A percentile compares a stretch with the other conserved stretches of the same genome.
Evolutionary conservation across 92 coral and sea anemone genomes (phyloP).

Genomic region (Palythoa grandiflora): DNA sequence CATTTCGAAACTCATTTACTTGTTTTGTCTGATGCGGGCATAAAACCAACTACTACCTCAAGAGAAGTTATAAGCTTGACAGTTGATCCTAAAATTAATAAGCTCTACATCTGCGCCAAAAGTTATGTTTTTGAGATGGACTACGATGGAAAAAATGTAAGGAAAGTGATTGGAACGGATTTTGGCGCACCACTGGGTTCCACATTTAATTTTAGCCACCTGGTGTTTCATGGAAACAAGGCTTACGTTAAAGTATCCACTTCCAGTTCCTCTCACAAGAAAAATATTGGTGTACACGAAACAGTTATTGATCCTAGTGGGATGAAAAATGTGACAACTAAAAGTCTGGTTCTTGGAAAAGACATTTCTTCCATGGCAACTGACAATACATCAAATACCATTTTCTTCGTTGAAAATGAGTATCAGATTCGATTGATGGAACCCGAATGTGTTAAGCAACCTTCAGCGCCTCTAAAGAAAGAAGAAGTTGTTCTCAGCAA

Average conservation of each 20-base stretch:
- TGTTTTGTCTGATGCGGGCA: too few species aligned
- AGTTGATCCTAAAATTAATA: not conserved
- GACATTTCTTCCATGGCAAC: not conserved
- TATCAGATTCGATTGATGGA: not conserved
- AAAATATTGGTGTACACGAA: not conserved
- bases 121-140: conserved; percentile 13
- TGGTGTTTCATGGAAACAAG: not conserved
- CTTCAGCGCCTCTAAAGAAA: not conserved
- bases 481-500: not conserved
- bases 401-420: not conserved
- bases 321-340: not conserved
- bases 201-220: not conserved
- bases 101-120: conserved; percentile 1
- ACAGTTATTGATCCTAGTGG: not conserved
- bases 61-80: not conserved
- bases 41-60: too few species aligned
- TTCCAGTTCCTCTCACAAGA: not conserved
- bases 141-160: not conserved
- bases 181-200: not conserved
- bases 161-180: not conserved
- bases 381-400: not conserved
- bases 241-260: not conserved
- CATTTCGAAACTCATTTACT: not conserved
- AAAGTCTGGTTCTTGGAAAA: not conserved
- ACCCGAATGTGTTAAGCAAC: not conserved